These are phyloP conservation scores for Drosophila murphyi DNA, from an alignment of 1,140 invertebrate species.

Conservation along the genomic window DNA sequence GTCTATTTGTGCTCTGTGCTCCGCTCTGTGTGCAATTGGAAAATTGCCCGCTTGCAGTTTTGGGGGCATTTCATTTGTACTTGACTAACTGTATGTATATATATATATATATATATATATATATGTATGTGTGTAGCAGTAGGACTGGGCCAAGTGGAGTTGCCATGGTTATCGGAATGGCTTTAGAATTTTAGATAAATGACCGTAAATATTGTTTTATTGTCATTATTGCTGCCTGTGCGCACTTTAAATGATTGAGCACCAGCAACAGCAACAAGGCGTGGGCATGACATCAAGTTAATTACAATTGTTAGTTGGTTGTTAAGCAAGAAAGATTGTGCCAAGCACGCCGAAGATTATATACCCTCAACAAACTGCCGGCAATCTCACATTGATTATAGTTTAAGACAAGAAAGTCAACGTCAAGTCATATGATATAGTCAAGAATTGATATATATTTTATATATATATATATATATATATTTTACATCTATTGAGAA, in stretches of 20 bases:
- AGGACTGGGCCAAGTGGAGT: constrained; percentile 6
- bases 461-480: too few relatives aligned
- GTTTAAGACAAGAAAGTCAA: too few relatives aligned
- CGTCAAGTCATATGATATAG: too few relatives aligned
- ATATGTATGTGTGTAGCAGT: neutral
- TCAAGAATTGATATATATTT: too few relatives aligned
- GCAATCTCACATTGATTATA: too few relatives aligned
- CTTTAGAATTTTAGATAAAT: constrained; percentile 11
- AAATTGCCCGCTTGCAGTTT: constrained; percentile 29
- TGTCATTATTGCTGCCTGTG: neutral
- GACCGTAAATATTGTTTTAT: constrained; percentile 1
- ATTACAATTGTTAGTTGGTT: constrained; percentile 1
- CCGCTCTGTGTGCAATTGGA: constrained; percentile 21
- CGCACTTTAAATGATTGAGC: constrained; percentile 1
- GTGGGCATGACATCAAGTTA: neutral
- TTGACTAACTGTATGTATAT: neutral
- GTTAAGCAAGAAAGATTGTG: neutral
- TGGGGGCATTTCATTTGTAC: constrained; percentile 19
- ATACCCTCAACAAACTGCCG: too few relatives aligned
- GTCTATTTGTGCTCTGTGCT: constrained; percentile 26
- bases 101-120: neutral
- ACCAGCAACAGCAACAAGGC: neutral
- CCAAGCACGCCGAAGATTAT: neutral
- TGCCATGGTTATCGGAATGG: constrained; percentile 8
- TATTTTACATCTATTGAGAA: too few relatives aligned